Evolutionary conservation across 2,888 invertebrate genomes (phyloP).

Genomic region (Meandrusa payeni): DNA sequence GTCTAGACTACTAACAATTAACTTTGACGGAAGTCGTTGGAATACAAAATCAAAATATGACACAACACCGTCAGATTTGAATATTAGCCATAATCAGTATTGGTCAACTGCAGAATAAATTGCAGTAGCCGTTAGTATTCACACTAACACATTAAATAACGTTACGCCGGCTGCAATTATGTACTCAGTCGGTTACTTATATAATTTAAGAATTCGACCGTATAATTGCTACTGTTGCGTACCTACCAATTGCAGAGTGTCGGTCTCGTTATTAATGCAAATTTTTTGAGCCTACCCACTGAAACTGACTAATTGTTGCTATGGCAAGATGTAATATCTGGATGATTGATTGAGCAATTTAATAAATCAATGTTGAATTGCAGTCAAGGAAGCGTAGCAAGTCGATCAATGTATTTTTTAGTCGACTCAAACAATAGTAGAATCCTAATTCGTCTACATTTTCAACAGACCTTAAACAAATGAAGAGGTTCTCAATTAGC

Average conservation of each 20-base stretch:
- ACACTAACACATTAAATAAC: slow-evolving; percentile 20
- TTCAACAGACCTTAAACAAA: too few relatives aligned
- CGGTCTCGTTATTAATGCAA: slow-evolving; percentile 14
- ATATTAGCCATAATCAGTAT: neutral
- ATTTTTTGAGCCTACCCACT: slow-evolving; percentile 9
- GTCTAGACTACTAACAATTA: too few relatives aligned
- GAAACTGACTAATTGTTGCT: slow-evolving; percentile 16
- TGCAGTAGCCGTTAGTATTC: slow-evolving; percentile 16
- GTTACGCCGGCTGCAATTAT: slow-evolving; percentile 29
- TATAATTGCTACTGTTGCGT: slow-evolving; percentile 19
- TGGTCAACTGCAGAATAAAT: too few relatives aligned
- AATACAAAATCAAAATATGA: neutral
- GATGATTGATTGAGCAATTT: neutral
- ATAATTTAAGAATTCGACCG: slow-evolving; percentile 27
- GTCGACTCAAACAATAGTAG: too few relatives aligned
- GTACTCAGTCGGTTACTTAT: slow-evolving; percentile 29
- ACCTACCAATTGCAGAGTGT: slow-evolving; percentile 16
- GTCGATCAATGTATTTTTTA: too few relatives aligned
- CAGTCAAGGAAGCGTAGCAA: too few relatives aligned
- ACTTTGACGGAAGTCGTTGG: slow-evolving; percentile 8
- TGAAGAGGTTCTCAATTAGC: too few relatives aligned
- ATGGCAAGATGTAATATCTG: neutral
- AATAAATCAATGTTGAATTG: neutral
- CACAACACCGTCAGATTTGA: neutral
- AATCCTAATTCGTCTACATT: too few relatives aligned